These are phyloP conservation scores for Geophilus truncorum DNA, from an alignment of 2,888 invertebrate genomes.

Conservation along the genomic window DNA sequence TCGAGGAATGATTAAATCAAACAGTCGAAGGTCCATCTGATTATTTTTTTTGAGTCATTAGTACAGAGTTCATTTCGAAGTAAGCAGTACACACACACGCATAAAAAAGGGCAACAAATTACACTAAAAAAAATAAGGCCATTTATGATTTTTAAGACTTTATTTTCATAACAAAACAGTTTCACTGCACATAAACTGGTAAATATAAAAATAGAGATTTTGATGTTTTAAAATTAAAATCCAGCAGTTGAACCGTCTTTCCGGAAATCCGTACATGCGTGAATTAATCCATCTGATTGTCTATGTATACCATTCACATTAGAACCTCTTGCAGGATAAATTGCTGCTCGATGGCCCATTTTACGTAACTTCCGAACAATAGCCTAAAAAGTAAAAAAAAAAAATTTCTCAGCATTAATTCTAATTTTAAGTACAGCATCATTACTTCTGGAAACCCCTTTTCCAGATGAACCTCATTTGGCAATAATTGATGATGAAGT, in stretches of 20 bases:
- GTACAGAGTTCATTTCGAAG: not conserved
- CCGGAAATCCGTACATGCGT: not conserved
- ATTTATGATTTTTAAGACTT: too few relatives aligned
- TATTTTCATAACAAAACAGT: not conserved
- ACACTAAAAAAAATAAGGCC: too few relatives aligned
- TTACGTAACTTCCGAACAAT: not conserved
- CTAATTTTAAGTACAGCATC: too few relatives aligned
- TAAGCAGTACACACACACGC: not conserved
- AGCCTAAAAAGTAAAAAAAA: not conserved
- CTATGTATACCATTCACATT: slow-evolving; percentile 14
- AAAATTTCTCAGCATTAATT: too few relatives aligned
- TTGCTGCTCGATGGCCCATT: not conserved
- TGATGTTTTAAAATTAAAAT: not conserved
- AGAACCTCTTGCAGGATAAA: not conserved
- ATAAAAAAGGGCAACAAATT: not conserved
- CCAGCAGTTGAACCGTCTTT: slow-evolving; percentile 30
- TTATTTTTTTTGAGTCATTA: not conserved
- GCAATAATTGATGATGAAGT: slow-evolving; percentile 78
- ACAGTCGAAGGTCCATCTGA: not conserved
- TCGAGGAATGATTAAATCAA: not conserved
- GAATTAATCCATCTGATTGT: not conserved
- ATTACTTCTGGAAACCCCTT: slow-evolving; percentile 61
- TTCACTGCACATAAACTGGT: not conserved
- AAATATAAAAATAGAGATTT: not conserved
- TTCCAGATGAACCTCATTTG: slow-evolving; percentile 66